Conservation (phyloP, 1,140 invertebrate species). For the fruit fly (Drosophila melanogaster) region DNA sequence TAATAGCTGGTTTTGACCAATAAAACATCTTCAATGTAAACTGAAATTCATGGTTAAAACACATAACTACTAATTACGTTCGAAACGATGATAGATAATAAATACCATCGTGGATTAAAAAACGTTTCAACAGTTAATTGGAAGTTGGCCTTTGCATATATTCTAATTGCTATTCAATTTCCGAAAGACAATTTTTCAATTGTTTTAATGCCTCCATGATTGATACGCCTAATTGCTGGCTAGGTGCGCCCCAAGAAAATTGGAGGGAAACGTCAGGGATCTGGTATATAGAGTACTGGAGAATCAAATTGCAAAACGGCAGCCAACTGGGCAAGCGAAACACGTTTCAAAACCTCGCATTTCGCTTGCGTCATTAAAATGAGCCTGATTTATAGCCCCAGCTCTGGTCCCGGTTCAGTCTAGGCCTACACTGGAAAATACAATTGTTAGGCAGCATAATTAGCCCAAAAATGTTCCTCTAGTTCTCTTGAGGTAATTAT, state of each 20-base stretch:
- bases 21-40: background rate
- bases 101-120: conserved; percentile 14
- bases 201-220: conserved; percentile 78
- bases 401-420: conserved; percentile 42
- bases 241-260: conserved; percentile 38
- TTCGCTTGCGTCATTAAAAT: conserved; percentile 81
- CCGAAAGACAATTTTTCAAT: conserved; percentile 79
- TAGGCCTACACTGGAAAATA: conserved; percentile 5
- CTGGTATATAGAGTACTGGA: conserved; percentile 17
- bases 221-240: conserved; percentile 74
- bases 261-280: background rate
- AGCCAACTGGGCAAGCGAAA: conserved; percentile 63
- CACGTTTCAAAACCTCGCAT: conserved; percentile 77
- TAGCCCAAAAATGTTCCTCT: too few relatives aligned
- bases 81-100: conserved; percentile 17
- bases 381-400: conserved; percentile 76
- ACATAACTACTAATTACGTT: conserved; percentile 1
- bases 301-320: conserved; percentile 65
- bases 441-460: background rate
- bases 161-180: conserved; percentile 79
- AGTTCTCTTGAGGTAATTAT: too few relatives aligned
- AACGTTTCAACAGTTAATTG: conserved; percentile 41
- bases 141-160: conserved; percentile 35
- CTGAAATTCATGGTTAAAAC: background rate
- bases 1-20: background rate